phyloP scores from a whole-genome alignment of 2,888 invertebrate species.

The Lepidocyrtinus sp. region DNA sequence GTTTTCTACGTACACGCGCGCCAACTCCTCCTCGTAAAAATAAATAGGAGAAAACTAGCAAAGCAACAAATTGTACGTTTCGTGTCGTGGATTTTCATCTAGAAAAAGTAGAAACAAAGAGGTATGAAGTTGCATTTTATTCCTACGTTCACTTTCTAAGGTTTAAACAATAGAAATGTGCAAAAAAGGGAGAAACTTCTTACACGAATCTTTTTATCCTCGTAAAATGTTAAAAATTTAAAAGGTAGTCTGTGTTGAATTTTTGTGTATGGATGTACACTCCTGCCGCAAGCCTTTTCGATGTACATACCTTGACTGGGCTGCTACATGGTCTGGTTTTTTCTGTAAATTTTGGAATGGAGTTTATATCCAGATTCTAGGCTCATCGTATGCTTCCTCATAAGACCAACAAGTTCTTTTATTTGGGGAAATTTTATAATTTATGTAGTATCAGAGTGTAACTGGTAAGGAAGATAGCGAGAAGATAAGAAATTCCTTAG shows the following conservation, averaged over 20 bases:
- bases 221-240: constrained; percentile 57
- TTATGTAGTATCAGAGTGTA: too few species aligned
- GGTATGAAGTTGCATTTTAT: constrained; percentile 14
- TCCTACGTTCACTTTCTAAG: neutral
- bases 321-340: neutral
- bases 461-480: too few species aligned
- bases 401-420: constrained; percentile 8
- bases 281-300: neutral
- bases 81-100: neutral
- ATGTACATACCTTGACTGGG: neutral
- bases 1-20: neutral
- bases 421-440: too few species aligned
- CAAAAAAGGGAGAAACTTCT: neutral
- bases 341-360: neutral
- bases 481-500: too few species aligned
- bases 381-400: constrained; percentile 3
- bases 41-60: neutral
- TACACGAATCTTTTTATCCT: constrained; percentile 48
- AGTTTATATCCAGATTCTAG: neutral
- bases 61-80: constrained; percentile 3
- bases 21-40: constrained; percentile 4
- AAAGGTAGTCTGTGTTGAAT: constrained; percentile 27
- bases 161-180: constrained; percentile 19
- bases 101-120: neutral
- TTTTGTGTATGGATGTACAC: neutral